These are phyloP conservation scores for Epirrhoe alternata DNA, from an alignment of 2,888 invertebrate genomes.

Conservation along the genomic window DNA sequence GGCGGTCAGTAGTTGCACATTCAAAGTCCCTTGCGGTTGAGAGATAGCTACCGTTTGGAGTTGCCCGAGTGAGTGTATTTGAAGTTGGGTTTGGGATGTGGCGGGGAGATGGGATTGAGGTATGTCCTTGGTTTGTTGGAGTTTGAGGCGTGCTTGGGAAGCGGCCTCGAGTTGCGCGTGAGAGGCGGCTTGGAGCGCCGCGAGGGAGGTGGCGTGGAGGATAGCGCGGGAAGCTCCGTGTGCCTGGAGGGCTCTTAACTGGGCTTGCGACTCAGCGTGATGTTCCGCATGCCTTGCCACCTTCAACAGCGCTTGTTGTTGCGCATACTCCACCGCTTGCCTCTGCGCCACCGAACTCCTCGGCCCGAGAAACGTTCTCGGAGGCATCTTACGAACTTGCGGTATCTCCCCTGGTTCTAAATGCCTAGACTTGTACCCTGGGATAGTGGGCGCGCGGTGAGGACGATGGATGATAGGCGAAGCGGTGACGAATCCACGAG, in stretches of 20 bases:
- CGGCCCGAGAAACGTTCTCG: conserved; percentile 36
- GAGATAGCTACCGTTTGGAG: conserved; percentile 13
- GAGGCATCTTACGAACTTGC: conserved; percentile 14
- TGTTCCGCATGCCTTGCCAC: conserved; percentile 23
- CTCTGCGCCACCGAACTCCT: conserved; percentile 28
- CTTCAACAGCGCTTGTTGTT: conserved; percentile 15
- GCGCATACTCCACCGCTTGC: conserved; percentile 2
- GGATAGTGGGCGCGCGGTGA: not conserved
- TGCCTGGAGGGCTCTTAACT: not conserved
- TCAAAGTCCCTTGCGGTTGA: conserved; percentile 14
- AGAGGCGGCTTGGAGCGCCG: conserved; percentile 23
- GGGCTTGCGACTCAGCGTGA: conserved; percentile 24
- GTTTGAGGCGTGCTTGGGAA: conserved; percentile 7
- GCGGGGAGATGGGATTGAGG: conserved; percentile 2
- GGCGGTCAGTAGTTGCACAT: conserved; percentile 14
- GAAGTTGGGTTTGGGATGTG: conserved; percentile 15
- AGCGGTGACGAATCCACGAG: conserved; percentile 6
- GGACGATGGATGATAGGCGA: conserved; percentile 3
- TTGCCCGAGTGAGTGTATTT: conserved; percentile 2
- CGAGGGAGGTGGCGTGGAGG: conserved; percentile 21
- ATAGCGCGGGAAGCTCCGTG: conserved; percentile 10
- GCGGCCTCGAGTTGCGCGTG: conserved; percentile 24
- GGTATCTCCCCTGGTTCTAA: conserved; percentile 30
- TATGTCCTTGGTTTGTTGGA: not conserved
- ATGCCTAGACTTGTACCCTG: conserved; percentile 11